Evolutionary conservation across 1,140 invertebrate genomes (phyloP), one percentile per base, ranked within the genome.

Genomic region (Ceratosolen fusciceps): DNA sequence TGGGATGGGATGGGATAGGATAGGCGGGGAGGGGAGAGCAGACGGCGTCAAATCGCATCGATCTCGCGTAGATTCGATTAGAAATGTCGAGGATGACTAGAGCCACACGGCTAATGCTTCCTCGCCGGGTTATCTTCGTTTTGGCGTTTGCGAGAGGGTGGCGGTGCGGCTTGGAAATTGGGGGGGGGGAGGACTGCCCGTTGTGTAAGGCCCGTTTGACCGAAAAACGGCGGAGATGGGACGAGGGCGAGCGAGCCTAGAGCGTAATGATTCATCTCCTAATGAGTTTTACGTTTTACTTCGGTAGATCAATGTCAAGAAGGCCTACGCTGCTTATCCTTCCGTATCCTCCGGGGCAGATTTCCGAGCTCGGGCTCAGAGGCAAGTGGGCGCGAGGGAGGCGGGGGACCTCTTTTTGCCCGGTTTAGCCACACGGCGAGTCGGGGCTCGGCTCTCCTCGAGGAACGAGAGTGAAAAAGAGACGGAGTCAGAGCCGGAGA

Each of bases 251-350:
- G 26, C 10, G 37, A 26, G 7, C n/a, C 14, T 14, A 47, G 54
- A 37, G 26, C 31, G 31, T 24, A 62, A 62, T 62, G 56, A 74
- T 47, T 74, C 73, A 62, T 74, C 56, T 24, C 4, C 2, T 74
- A 74, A 74, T 74, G 73, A 62, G 37, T 62, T 39, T 60, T 39
- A 24, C 1, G 37, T 62, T 39, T 60, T 39, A 24, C 1, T 29
- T 2, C 71, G 5, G 71, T 43, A 39, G 52, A 58, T 60, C 71
- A 74, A 74, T 47, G 72, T 60, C 31, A 43, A 60, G 39, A 8
- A 16, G 24, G 43, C 9, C 34, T 60, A 62, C n/a, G 26, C 37
- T 24, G 37, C 34, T 67, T 12, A 39, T 43, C 37, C 65, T 34
- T 52, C 19, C 34, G 65, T 39, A 43, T 43, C 62, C 62, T 49